phyloP scores from a whole-genome alignment of 2,888 invertebrate species.

The Eubasilissa splendida region DNA sequence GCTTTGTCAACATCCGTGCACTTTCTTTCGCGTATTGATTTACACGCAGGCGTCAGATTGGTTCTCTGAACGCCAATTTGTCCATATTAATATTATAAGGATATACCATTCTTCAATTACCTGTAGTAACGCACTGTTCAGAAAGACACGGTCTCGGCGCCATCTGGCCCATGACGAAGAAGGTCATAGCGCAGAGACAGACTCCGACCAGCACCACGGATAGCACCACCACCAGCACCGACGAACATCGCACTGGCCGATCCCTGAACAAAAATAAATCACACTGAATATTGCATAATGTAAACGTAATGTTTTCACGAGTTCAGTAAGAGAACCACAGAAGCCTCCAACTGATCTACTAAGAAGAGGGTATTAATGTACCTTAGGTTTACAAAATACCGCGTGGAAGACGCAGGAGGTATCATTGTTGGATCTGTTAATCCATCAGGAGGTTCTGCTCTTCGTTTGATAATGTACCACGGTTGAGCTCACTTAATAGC shows the following conservation, averaged over 20 bases:
- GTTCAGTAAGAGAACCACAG: not conserved
- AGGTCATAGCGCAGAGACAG: slow-evolving; percentile 69
- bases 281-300: not conserved
- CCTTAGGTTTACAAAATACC: not conserved
- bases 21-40: no score
- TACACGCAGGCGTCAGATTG: no score
- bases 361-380: not conserved
- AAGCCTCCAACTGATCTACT: not conserved
- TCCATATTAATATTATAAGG: no score
- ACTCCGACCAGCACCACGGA: slow-evolving; percentile 70
- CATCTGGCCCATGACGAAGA: slow-evolving; percentile 68
- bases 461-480: no score
- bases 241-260: slow-evolving; percentile 68
- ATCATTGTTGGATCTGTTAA: not conserved
- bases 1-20: no score
- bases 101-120: slow-evolving; percentile 63
- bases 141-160: slow-evolving; percentile 71
- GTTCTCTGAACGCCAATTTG: no score
- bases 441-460: no score
- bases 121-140: slow-evolving; percentile 77
- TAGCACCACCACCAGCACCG: slow-evolving; percentile 70
- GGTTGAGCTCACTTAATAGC: no score
- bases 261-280: slow-evolving; percentile 51
- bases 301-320: not conserved
- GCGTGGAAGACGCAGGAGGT: not conserved